These are phyloP conservation scores for Lipophrys pholis DNA, from an alignment of 2,113 vertebrate species.

Conservation along the genomic window DNA sequence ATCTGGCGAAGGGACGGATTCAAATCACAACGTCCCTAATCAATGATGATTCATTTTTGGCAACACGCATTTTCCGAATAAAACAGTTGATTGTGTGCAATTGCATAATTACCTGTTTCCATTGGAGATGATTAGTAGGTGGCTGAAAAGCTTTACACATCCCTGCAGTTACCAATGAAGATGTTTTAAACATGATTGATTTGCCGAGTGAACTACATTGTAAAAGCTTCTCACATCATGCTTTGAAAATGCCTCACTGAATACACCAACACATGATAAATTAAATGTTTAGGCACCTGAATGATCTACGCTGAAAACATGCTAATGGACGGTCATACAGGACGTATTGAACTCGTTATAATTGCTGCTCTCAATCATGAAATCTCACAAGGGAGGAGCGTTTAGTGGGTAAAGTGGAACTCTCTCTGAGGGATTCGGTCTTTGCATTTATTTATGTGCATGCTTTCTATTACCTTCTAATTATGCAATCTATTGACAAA, in stretches of 20 bases:
- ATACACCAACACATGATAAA: constrained; percentile 5
- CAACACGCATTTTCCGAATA: constrained; percentile 60
- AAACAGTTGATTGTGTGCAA: constrained; percentile 56
- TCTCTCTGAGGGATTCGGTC: constrained; percentile 1
- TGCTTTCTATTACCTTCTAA: neutral
- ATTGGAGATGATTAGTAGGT: constrained; percentile 19
- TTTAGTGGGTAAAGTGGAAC: constrained; percentile 30
- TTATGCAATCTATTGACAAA: neutral
- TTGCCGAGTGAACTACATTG: neutral
- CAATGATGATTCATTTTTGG: constrained; percentile 74
- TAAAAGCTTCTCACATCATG: constrained; percentile 4
- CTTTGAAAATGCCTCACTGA: constrained; percentile 1
- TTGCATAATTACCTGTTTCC: constrained; percentile 54
- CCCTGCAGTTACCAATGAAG: constrained; percentile 3
- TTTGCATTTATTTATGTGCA: neutral
- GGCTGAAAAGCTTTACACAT: constrained; percentile 23
- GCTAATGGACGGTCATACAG: constrained; percentile 15
- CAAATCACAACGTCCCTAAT: constrained; percentile 73
- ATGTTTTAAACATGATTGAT: constrained; percentile 12
- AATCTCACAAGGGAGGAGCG: constrained; percentile 10
- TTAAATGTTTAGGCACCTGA: constrained; percentile 22
- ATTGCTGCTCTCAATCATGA: constrained; percentile 41
- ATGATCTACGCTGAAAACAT: constrained; percentile 34
- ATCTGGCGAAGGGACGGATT: constrained; percentile 69
- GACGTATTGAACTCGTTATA: constrained; percentile 33